These are phyloP conservation scores for Promerops cafer DNA, from an alignment of 2,113 vertebrate genomes.

Conservation along the genomic window DNA sequence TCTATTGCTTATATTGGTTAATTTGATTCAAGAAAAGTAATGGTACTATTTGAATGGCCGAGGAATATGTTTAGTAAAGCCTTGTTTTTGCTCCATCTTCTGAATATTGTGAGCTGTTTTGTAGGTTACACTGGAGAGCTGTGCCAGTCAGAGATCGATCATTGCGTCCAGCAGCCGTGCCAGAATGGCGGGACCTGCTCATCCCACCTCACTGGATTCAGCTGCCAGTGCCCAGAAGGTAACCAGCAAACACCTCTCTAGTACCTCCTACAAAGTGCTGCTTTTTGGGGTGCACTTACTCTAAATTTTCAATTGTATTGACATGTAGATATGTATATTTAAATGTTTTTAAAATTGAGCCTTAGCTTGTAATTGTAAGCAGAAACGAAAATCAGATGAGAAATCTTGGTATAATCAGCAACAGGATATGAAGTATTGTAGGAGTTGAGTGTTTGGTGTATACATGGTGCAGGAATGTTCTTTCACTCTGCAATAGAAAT, in stretches of 20 bases:
- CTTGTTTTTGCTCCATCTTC: not conserved
- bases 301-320: not conserved
- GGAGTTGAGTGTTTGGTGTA: not conserved
- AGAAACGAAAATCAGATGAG: not conserved
- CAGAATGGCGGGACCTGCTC: conserved; percentile 87
- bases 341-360: not conserved
- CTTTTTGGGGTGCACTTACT: not conserved
- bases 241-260: not conserved
- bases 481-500: not conserved
- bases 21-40: not conserved
- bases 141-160: conserved; percentile 89
- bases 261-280: not conserved
- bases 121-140: conserved; percentile 83
- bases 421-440: not conserved
- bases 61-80: not conserved
- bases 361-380: not conserved
- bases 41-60: not conserved
- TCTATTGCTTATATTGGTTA: not conserved
- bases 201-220: conserved; percentile 80
- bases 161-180: conserved; percentile 87
- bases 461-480: not conserved
- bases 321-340: not conserved
- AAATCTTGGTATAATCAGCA: not conserved
- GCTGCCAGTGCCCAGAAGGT: conserved; percentile 91
- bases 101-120: not conserved